phyloP scores from a whole-genome alignment of 2,888 invertebrate species.

The Andricus quercusramuli region DNA sequence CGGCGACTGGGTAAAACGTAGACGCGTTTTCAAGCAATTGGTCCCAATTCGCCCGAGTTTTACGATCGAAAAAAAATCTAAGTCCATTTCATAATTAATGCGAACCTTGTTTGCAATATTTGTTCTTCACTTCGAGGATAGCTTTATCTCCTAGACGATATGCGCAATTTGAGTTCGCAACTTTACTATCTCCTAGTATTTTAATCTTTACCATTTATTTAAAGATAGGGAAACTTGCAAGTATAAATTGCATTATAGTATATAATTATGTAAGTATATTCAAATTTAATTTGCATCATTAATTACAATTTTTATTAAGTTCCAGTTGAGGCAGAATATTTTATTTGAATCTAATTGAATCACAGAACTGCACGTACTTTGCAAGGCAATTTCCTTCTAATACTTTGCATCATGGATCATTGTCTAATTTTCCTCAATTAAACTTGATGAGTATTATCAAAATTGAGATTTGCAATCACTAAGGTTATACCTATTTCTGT shows the following conservation, averaged over 20 bases:
- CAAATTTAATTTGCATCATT: slow-evolving; percentile 27
- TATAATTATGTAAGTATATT: slow-evolving; percentile 36
- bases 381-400: slow-evolving; percentile 8
- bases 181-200: slow-evolving; percentile 24
- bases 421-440: slow-evolving; percentile 8
- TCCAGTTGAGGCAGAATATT: slow-evolving; percentile 10
- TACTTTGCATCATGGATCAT: slow-evolving; percentile 1
- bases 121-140: slow-evolving; percentile 18
- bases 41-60: slow-evolving; percentile 1
- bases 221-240: slow-evolving; percentile 12
- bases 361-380: neutral
- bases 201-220: slow-evolving; percentile 33
- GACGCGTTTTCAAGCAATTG: slow-evolving; percentile 28
- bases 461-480: neutral
- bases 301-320: slow-evolving; percentile 17
- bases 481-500: neutral
- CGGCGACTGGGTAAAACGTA: slow-evolving; percentile 9
- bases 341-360: neutral
- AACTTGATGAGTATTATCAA: neutral
- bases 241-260: slow-evolving; percentile 13
- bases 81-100: slow-evolving; percentile 29
- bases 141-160: slow-evolving; percentile 21
- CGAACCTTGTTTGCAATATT: slow-evolving; percentile 17
- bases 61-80: neutral
- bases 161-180: slow-evolving; percentile 18